Conservation (phyloP, 1,140 invertebrate genomes). For the Heterodera schachtii region DNA sequence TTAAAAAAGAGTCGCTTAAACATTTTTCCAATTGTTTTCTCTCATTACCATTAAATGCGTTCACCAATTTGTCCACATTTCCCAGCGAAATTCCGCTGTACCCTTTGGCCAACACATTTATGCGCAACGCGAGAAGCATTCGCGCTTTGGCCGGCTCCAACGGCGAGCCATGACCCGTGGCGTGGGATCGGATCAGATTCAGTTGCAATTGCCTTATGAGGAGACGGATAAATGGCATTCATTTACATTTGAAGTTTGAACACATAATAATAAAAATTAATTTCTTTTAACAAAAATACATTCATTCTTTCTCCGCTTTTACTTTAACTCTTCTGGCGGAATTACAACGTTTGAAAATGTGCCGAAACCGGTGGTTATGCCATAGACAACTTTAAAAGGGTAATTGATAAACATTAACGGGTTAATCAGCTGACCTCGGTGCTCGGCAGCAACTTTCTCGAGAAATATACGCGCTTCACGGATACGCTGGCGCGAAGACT, state of each 20-base stretch:
- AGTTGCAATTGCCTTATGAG: conserved; percentile 72
- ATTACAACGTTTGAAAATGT: conserved; percentile 75
- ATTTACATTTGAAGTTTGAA: no score
- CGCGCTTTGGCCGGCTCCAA: conserved; percentile 73
- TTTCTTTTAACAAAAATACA: no score
- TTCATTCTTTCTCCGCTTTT: conserved; percentile 42
- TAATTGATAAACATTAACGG: conserved; percentile 39
- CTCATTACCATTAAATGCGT: conserved; percentile 74
- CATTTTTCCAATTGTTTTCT: neutral
- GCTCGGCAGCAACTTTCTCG: conserved; percentile 59
- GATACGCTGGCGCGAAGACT: conserved; percentile 50
- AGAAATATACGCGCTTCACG: conserved; percentile 52
- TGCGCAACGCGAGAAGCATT: conserved; percentile 75
- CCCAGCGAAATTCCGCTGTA: conserved; percentile 75
- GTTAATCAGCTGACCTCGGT: conserved; percentile 46
- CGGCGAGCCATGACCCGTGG: conserved; percentile 75
- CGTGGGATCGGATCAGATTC: conserved; percentile 76
- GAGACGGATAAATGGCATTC: conserved; percentile 26
- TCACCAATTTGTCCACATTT: conserved; percentile 73
- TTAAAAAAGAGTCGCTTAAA: no score
- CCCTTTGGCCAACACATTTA: conserved; percentile 77
- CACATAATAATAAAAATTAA: no score
- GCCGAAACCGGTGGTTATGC: conserved; percentile 79
- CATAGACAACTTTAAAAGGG: conserved; percentile 70
- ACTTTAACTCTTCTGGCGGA: conserved; percentile 72